These are phyloP conservation scores for Aurelia sp. DNA, from an alignment of 30 jellyfish, hydroid and myxozoan species.

Conservation along the genomic window DNA sequence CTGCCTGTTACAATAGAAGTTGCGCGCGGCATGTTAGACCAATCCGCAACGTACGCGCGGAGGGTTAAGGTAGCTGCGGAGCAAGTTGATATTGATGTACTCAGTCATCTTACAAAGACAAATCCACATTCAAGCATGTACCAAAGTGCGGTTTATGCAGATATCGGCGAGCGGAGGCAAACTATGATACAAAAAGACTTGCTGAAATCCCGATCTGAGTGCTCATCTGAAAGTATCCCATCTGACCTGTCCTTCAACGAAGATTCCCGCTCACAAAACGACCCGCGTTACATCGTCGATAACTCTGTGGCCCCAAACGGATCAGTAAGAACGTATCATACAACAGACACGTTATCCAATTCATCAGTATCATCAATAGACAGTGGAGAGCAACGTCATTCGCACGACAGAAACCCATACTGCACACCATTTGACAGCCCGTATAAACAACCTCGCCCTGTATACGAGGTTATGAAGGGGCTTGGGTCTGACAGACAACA, in stretches of 20 bases:
- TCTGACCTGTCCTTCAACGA: conserved; percentile 46
- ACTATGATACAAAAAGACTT: conserved; percentile 18
- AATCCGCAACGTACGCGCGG: conserved; percentile 52
- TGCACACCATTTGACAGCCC: neutral
- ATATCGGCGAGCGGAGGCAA: conserved; percentile 31
- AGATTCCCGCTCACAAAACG: conserved; percentile 18
- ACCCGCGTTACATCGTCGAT: conserved; percentile 7
- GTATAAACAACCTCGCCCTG: neutral
- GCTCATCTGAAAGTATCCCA: conserved; percentile 50
- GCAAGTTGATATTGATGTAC: conserved; percentile 47
- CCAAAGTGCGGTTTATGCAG: conserved; percentile 55
- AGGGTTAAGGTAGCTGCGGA: conserved; percentile 33
- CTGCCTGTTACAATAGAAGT: conserved; percentile 82
- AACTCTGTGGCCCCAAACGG: conserved; percentile 4
- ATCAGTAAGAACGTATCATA: neutral
- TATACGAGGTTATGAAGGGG: neutral
- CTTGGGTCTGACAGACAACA: neutral
- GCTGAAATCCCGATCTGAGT: neutral
- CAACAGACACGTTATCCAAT: neutral
- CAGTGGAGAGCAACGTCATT: neutral
- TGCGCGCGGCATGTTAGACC: conserved; percentile 66
- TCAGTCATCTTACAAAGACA: conserved; percentile 34
- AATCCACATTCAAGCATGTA: conserved; percentile 43
- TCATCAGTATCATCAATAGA: conserved; percentile 8
- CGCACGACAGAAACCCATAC: neutral